Conservation (phyloP, 2,113 vertebrate species). For the Malurus alboscapulatus region DNA sequence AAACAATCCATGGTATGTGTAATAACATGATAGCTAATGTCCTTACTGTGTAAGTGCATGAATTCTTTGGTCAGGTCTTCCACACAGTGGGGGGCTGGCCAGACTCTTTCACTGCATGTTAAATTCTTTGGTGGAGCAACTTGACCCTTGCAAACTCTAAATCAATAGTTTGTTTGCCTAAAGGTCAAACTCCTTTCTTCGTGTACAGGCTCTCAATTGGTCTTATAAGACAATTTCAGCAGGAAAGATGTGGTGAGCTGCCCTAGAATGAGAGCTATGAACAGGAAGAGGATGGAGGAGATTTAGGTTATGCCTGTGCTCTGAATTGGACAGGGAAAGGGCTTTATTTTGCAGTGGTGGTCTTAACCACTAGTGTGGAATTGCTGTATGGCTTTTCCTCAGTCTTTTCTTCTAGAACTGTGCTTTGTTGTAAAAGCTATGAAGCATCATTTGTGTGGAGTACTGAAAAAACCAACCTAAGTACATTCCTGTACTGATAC, state of each 20-base stretch:
- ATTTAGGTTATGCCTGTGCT: not conserved
- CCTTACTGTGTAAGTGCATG: not conserved
- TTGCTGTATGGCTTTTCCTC: rapidly evolving
- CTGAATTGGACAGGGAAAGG: not conserved
- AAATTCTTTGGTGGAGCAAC: not conserved
- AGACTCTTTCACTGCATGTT: not conserved
- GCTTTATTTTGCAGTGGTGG: not conserved
- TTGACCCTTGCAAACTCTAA: not conserved
- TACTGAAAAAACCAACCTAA: not conserved
- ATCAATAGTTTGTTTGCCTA: not conserved
- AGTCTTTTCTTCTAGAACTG: not conserved
- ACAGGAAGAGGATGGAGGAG: not conserved
- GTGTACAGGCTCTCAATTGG: not conserved
- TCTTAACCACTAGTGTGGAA: not conserved
- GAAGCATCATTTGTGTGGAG: not conserved
- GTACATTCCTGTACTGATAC: not conserved
- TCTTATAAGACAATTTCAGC: not conserved
- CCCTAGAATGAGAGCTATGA: not conserved
- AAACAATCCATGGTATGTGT: not conserved
- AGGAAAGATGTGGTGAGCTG: not conserved
- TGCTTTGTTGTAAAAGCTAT: not conserved
- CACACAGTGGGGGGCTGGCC: not conserved
- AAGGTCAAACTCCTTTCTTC: not conserved
- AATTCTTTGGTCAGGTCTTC: not conserved
- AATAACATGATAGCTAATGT: not conserved